Conservation (phyloP, 1,140 invertebrate species). For the Aphidius ervi region DNA sequence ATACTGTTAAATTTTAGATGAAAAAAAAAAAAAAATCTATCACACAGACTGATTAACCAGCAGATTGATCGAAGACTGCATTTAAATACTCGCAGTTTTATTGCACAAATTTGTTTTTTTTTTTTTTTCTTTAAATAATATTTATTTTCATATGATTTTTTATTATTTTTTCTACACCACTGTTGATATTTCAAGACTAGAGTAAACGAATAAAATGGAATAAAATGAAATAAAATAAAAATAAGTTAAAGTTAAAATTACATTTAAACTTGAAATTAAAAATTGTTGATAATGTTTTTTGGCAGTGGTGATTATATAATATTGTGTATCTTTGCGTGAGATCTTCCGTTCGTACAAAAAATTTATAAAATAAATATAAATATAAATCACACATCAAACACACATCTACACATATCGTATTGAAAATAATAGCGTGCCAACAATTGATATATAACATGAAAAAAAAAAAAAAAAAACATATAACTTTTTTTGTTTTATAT, state of each 20-base stretch:
- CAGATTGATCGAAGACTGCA: too few relatives aligned
- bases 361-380: constrained; percentile 5
- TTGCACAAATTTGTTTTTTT: too few relatives aligned
- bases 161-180: constrained; percentile 16
- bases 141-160: too few relatives aligned
- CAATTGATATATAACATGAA: constrained; percentile 26
- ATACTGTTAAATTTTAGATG: constrained; percentile 15
- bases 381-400: constrained; percentile 18
- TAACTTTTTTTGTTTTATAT: constrained; percentile 17
- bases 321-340: constrained; percentile 31
- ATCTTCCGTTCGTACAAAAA: constrained; percentile 33
- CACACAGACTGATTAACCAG: too few relatives aligned
- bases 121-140: too few relatives aligned
- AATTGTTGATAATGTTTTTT: constrained; percentile 13
- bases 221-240: constrained; percentile 7
- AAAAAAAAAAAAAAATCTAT: not conserved
- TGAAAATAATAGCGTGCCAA: constrained; percentile 51
- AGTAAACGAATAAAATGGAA: too few relatives aligned
- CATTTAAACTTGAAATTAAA: not conserved
- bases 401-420: constrained; percentile 25
- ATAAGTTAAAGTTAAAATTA: not conserved
- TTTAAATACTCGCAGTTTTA: too few relatives aligned
- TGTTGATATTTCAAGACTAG: not conserved
- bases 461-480: not conserved
- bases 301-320: constrained; percentile 22